Percentiles rank a stretch among this genome's conserved stretches.
These are phyloP conservation scores for Campylomormyrus tamandua DNA, from an alignment of 2,113 vertebrate species.

Conservation along the genomic window DNA sequence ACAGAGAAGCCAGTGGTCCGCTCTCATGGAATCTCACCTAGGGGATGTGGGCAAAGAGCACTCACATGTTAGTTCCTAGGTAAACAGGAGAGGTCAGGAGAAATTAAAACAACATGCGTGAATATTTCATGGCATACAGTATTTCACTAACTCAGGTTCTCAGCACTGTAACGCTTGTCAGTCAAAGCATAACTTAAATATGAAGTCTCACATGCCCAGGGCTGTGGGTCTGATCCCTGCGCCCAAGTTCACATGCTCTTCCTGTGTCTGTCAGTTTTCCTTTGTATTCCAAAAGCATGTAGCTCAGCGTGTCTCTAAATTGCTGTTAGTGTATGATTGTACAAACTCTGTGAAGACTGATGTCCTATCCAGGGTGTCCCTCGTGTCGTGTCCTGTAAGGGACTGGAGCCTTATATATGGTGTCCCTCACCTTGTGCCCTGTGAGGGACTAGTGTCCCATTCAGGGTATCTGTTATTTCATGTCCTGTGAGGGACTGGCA, in stretches of 20 bases:
- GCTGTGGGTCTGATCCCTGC: too few species aligned
- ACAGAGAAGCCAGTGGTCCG: neutral
- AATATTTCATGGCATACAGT: neutral
- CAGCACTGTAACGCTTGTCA: neutral
- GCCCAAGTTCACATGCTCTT: too few species aligned
- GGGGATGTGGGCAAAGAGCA: neutral
- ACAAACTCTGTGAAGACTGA: too few species aligned
- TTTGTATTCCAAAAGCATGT: too few species aligned
- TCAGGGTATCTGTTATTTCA: fast-evolving
- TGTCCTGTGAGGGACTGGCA: too few species aligned
- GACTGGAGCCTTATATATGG: neutral
- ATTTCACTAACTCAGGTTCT: neutral
- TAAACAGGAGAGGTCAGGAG: neutral
- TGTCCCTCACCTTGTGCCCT: too few species aligned
- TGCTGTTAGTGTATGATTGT: neutral
- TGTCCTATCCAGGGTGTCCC: neutral
- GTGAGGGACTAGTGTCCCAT: too few species aligned
- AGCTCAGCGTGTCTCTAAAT: neutral
- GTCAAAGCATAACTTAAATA: neutral
- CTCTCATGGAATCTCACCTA: too few species aligned
- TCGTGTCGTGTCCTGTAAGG: neutral
- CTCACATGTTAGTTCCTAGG: neutral
- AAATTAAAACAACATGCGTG: too few species aligned
- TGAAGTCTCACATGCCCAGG: neutral
- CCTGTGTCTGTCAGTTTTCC: too few species aligned